Conservation (phyloP, 2,888 invertebrate species). For the Platypus cylindrus region DNA sequence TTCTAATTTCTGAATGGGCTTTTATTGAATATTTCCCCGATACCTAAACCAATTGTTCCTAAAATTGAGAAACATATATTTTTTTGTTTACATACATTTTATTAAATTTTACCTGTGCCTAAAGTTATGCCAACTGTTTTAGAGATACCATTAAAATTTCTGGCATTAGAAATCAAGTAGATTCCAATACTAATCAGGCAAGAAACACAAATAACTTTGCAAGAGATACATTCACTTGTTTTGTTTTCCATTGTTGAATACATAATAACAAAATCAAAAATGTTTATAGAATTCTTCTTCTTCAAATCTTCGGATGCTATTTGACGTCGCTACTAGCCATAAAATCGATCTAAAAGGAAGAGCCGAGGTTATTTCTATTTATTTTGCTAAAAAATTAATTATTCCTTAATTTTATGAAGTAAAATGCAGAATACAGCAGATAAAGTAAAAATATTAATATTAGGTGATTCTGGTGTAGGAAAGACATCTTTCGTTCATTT, state of each 20-base stretch:
- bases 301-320: too few species aligned
- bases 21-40: conserved; percentile 29
- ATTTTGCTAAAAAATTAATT: too few species aligned
- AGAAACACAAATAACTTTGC: conserved; percentile 28
- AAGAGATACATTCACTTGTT: conserved; percentile 23
- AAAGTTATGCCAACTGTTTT: conserved; percentile 24
- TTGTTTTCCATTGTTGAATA: conserved; percentile 14
- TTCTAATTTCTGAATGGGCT: conserved; percentile 24
- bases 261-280: too few species aligned
- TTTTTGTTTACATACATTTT: background rate
- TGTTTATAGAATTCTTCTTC: too few species aligned
- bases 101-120: conserved; percentile 23
- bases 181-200: conserved; percentile 28
- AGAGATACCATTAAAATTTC: conserved; percentile 19
- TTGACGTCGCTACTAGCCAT: too few species aligned
- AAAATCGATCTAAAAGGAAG: too few species aligned
- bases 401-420: too few species aligned
- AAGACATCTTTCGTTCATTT: conserved; percentile 91
- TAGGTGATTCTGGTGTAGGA: conserved; percentile 90
- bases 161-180: conserved; percentile 27
- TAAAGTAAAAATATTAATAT: conserved; percentile 80
- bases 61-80: conserved; percentile 16
- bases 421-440: too few species aligned
- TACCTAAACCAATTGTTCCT: conserved; percentile 27
- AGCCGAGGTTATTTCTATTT: too few species aligned